Conservation (phyloP, 2,797 vertebrate genomes). For the Hapalemur alaotrensis region DNA sequence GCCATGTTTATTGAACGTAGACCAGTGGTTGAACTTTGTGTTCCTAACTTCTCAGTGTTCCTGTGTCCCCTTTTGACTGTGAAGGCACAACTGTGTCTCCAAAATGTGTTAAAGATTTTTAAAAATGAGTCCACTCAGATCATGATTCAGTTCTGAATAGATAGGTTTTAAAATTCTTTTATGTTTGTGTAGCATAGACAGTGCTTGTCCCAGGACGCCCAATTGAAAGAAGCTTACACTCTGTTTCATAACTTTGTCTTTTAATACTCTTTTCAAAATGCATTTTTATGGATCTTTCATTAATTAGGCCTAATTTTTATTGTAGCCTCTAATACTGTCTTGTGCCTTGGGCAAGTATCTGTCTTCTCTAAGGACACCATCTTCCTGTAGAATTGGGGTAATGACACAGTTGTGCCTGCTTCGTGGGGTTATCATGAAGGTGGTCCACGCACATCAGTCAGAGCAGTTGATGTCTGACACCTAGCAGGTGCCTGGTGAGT, state of each 20-base stretch:
- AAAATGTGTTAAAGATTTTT: background rate
- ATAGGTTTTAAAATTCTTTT: background rate
- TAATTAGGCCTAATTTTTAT: background rate
- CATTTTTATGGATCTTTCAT: background rate
- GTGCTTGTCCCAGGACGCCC: background rate
- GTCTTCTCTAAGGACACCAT: background rate
- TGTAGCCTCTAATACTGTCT: background rate
- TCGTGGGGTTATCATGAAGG: background rate
- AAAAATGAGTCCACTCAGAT: background rate
- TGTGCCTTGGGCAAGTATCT: too few species aligned
- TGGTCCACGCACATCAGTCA: accelerated
- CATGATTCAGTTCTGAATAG: background rate
- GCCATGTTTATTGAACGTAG: background rate
- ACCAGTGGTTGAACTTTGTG: background rate
- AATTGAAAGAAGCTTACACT: background rate
- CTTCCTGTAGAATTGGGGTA: background rate
- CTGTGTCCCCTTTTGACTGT: background rate
- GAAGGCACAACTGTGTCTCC: background rate
- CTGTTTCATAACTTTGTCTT: background rate
- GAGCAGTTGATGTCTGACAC: background rate
- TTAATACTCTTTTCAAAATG: background rate
- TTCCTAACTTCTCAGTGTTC: background rate
- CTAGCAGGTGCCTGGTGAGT: background rate
- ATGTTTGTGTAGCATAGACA: background rate
- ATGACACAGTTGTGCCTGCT: background rate